Evolutionary conservation across 30 jellyfish, hydroid and myxozoan genomes (phyloP).

Genomic region (Turritopsis dohrnii): DNA sequence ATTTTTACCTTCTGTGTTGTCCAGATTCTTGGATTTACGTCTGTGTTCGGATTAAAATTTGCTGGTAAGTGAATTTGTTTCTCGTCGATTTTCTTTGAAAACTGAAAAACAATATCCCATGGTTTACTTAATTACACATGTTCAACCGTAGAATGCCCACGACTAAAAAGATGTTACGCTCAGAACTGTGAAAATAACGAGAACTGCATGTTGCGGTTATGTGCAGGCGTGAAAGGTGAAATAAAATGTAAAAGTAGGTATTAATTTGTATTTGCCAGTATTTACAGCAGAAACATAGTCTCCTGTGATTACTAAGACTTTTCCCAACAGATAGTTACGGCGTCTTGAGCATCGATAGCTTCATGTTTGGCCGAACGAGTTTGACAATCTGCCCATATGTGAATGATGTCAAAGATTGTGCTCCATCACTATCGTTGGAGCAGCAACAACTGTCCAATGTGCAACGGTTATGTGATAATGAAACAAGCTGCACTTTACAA

Average conservation of each 20-base stretch:
- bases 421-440: background rate
- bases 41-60: background rate
- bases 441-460: background rate
- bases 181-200: background rate
- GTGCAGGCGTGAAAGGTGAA: background rate
- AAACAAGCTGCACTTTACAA: background rate
- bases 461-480: background rate
- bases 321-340: background rate
- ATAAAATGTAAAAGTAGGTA: background rate
- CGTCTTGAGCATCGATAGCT: background rate
- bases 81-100: too few species aligned
- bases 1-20: too few species aligned
- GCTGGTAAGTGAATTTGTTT: background rate
- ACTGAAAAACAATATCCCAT: too few species aligned
- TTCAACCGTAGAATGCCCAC: background rate
- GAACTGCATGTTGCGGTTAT: background rate
- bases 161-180: background rate
- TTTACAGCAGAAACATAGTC: background rate
- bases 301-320: background rate
- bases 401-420: background rate
- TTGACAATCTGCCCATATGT: background rate
- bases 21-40: background rate
- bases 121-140: too few species aligned
- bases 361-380: background rate
- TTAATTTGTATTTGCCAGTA: background rate